Evolutionary conservation across 2,888 invertebrate species (phyloP), one percentile per base, ranked within the genome.

Genomic region (Peribatodes rhomboidaria): DNA sequence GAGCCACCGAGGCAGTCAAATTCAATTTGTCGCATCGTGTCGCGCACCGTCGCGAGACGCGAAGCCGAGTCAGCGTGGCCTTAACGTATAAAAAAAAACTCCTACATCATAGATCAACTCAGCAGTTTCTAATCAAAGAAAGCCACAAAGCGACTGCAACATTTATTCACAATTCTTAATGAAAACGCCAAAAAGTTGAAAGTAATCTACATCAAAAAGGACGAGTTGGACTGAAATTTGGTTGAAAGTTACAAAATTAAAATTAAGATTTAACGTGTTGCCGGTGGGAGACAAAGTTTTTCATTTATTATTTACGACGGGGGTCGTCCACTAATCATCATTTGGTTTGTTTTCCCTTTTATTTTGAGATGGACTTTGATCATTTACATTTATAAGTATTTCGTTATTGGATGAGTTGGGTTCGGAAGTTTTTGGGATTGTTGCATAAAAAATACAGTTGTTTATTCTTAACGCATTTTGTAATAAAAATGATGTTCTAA

Each of bases 131-230:
- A 56, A 65, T 60, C 56, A 65, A 46, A 61, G 37, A 42, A 52
- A 18, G 72, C 76, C 76, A 76, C 72, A 63, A 69, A 65, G 67
- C 73, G 74, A 72, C 73, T 75, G 75, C 76, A 78, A 76, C 77
- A 79, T 82, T 82, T 79, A 86, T 85, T 79, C 79, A 76, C 78
- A 80, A 80, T 79, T 77, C 80, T 80, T 85, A 84, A 86, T 83
- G 85, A 85, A 86, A 87, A 83, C 81, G 80, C 76, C 79, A 79
- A 78, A 84, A 86, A 84, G 63, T 63, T 84, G 80, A 67, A 80
- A 82, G 80, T 81, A 83, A 87, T 87, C 86, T 86, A 82, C 87
- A 87, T 86, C 80, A 83, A 82, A 87, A 84, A 83, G 79, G 81
- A 80, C 74, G 76, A 79, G 79, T 79, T 75, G 71, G 75, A 52